Evolutionary conservation across 2,113 vertebrate genomes (phyloP).

Genomic region (Gila orcuttii): DNA sequence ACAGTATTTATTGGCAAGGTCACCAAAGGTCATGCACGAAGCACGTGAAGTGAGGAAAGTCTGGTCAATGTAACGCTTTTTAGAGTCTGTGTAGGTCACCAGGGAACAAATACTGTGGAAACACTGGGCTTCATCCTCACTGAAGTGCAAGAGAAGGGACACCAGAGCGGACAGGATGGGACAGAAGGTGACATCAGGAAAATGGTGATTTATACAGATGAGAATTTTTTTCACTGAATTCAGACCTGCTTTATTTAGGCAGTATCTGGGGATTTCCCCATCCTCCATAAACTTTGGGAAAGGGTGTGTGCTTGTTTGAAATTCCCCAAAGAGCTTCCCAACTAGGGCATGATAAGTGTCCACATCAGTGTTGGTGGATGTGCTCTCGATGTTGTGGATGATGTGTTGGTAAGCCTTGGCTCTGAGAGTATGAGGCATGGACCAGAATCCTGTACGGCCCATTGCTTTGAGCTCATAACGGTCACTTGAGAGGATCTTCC

Average conservation of each 20-base stretch:
- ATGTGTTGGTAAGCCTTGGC: conserved; percentile 83
- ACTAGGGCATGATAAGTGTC: conserved; percentile 70
- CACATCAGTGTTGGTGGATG: conserved; percentile 71
- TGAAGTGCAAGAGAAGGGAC: conserved; percentile 85
- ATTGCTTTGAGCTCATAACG: conserved; percentile 79
- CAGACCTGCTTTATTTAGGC: conserved; percentile 78
- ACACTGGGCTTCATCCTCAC: conserved; percentile 83
- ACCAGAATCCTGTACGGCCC: conserved; percentile 82
- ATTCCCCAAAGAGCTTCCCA: conserved; percentile 75
- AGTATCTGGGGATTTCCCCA: conserved; percentile 81
- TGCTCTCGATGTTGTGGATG: conserved; percentile 77
- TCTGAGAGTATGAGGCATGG: conserved; percentile 71
- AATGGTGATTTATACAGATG: conserved; percentile 75
- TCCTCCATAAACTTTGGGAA: conserved; percentile 83
- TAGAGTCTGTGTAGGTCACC: conserved; percentile 78
- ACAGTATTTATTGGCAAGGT: conserved; percentile 86
- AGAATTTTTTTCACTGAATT: conserved; percentile 83
- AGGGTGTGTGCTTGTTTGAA: conserved; percentile 72
- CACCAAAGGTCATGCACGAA: conserved; percentile 88
- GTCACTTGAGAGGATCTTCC: conserved; percentile 68
- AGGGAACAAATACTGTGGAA: conserved; percentile 82
- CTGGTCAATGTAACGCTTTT: conserved; percentile 83
- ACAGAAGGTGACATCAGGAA: conserved; percentile 84
- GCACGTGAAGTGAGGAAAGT: conserved; percentile 83
- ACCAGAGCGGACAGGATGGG: conserved; percentile 81